Evolutionary conservation across 2,888 invertebrate species (phyloP), one percentile per base, ranked within the genome.

Genomic region (Teleiodes luculella): DNA sequence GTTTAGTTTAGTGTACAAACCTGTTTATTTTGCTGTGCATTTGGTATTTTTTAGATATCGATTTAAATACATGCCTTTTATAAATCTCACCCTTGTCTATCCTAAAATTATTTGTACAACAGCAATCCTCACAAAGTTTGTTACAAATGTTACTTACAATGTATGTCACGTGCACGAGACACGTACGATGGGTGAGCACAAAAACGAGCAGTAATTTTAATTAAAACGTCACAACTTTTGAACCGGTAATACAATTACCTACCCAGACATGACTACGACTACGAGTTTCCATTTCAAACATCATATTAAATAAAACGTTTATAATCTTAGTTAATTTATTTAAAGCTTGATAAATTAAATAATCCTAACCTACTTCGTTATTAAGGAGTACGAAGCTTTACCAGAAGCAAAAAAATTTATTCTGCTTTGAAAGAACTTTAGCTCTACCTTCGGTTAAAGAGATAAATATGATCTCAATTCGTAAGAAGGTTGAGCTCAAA

Each of bases 161-260:
- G 75, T 62, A 69, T 72, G 77, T 83, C 81, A 82, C 79, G 76
- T 76, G 73, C 76, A 70, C 63, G 70, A 68, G 68, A 76, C 79
- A 78, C 74, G 78, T 76, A 74, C 72, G 67, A 69, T 68, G 72
- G 66, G 69, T 69, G 65, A 67, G 74, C 74, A 74, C 74, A 77
- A 79, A 76, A 80, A 78, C 75, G 69, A 78, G 74, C 75, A 73
- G 70, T 81, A 77, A 84, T 81, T 84, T 86, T 80, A 85, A 86
- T 86, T 83, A 82, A 85, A 86, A 79, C 73, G 76, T 79, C 83
- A 74, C 75, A 83, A 81, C 81, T 84, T 84, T 76, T 78, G 69
- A 67, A 72, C 71, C 67, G 69, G 64, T 69, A 66, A 73, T 70
- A 72, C 65, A 68, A 72, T 72, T 70, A 67, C 64, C 59, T 67